These are phyloP conservation scores for Caenorhabditis zanzibari DNA, from an alignment of 2,888 invertebrate species.

Conservation along the genomic window DNA sequence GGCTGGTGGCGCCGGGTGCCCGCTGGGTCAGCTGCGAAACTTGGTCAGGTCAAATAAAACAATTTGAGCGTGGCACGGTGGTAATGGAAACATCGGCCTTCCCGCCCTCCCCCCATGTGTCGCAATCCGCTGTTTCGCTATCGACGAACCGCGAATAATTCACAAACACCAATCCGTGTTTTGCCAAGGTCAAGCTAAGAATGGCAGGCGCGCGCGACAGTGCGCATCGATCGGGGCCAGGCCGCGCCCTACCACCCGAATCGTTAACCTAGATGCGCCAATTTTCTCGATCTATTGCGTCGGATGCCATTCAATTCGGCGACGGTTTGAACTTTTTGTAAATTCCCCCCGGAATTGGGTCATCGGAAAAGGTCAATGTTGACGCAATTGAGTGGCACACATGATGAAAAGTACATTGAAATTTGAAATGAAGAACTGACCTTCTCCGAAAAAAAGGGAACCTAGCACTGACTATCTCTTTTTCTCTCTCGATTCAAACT, in stretches of 20 bases:
- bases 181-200: constrained; percentile 56
- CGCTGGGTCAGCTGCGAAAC: constrained; percentile 55
- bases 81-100: constrained; percentile 25
- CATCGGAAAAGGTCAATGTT: constrained; percentile 55
- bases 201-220: constrained; percentile 63
- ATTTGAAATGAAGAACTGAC: constrained; percentile 22
- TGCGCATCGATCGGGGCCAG: constrained; percentile 43
- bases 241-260: constrained; percentile 64
- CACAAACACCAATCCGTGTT: constrained; percentile 54
- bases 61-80: constrained; percentile 57
- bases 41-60: constrained; percentile 53
- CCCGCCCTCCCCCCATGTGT: constrained; percentile 34
- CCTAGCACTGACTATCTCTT: no score
- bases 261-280: constrained; percentile 68
- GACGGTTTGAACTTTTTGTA: constrained; percentile 55
- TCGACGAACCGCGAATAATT: constrained; percentile 47
- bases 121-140: constrained; percentile 21
- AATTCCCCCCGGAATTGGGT: constrained; percentile 52
- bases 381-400: constrained; percentile 58
- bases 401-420: constrained; percentile 49
- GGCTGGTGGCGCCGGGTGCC: constrained; percentile 48
- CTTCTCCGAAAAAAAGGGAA: constrained; percentile 31
- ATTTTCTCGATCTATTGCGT: constrained; percentile 62
- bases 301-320: constrained; percentile 61
- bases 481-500: background rate